Conservation (phyloP, 37 sponge, comb jelly and placozoan genomes). For the Ephydatia muelleri region DNA sequence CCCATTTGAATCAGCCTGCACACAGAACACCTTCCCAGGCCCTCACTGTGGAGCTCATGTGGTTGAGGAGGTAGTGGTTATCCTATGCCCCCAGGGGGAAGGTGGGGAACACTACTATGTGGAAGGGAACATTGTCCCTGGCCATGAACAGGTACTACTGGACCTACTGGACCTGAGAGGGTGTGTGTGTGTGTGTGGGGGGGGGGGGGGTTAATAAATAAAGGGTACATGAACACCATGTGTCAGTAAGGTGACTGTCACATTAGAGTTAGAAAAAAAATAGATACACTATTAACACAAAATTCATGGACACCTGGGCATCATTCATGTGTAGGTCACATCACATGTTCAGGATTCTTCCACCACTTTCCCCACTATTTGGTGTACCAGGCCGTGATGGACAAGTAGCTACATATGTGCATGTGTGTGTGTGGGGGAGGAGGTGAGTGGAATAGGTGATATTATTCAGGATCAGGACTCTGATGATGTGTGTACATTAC, state of each 20-base stretch:
- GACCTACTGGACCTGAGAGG: constrained; percentile 61
- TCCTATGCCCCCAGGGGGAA: no score
- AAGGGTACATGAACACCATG: not conserved
- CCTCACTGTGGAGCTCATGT: constrained; percentile 87
- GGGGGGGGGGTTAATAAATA: no score
- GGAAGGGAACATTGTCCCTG: no score
- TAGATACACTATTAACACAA: no score
- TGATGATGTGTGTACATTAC: not conserved
- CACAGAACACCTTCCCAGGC: not conserved
- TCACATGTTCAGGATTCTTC: constrained; percentile 88
- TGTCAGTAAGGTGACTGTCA: no score
- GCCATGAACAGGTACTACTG: constrained; percentile 95
- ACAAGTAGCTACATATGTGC: no score
- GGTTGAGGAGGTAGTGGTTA: constrained; percentile 89
- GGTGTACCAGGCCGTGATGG: constrained; percentile 97
- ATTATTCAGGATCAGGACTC: no score
- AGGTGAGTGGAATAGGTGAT: no score
- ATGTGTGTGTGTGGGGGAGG: no score
- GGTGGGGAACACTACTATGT: constrained; percentile 91
- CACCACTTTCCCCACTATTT: constrained; percentile 94
- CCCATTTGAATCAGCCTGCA: constrained; percentile 39
- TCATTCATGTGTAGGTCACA: not conserved
- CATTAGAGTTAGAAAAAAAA: no score
- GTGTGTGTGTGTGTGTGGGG: no score
- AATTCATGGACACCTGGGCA: not conserved